These are phyloP conservation scores for Chalcis sispes DNA, from an alignment of 2,888 invertebrate species.

Conservation along the genomic window DNA sequence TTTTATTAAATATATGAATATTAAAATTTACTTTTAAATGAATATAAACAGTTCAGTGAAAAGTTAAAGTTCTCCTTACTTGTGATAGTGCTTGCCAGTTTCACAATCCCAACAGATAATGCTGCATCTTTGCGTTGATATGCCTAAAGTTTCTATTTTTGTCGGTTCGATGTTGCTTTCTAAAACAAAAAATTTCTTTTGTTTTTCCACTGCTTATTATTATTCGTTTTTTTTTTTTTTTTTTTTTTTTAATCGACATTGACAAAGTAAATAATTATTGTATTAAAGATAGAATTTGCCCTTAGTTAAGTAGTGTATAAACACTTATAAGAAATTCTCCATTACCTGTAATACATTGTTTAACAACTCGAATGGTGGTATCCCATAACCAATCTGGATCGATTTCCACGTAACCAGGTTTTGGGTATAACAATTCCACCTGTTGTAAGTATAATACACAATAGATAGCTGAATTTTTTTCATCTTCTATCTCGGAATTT, in stretches of 20 bases:
- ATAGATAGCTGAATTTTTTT: not conserved
- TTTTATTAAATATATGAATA: too few species aligned
- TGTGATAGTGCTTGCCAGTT: conserved; percentile 87
- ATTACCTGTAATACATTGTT: conserved; percentile 83
- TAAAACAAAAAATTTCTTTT: conserved; percentile 70
- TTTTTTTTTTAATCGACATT: too few species aligned
- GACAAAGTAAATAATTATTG: too few species aligned
- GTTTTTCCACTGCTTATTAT: not conserved
- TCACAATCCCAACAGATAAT: conserved; percentile 90
- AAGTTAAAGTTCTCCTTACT: conserved; percentile 67
- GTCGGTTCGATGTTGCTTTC: conserved; percentile 83
- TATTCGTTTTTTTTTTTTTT: not conserved
- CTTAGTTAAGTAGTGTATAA: too few species aligned
- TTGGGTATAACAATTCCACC: conserved; percentile 88
- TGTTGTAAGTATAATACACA: conserved; percentile 69
- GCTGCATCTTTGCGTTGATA: conserved; percentile 89
- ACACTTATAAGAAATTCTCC: not conserved
- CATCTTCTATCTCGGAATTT: not conserved
- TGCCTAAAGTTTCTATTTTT: conserved; percentile 87
- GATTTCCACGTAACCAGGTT: conserved; percentile 91
- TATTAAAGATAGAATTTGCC: not conserved
- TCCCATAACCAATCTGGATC: conserved; percentile 89
- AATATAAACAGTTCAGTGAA: too few species aligned
- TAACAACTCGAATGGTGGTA: conserved; percentile 82
- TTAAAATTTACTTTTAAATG: not conserved